Evolutionary conservation across 2,888 invertebrate species (phyloP).

Genomic region (Drosophila quinaria): DNA sequence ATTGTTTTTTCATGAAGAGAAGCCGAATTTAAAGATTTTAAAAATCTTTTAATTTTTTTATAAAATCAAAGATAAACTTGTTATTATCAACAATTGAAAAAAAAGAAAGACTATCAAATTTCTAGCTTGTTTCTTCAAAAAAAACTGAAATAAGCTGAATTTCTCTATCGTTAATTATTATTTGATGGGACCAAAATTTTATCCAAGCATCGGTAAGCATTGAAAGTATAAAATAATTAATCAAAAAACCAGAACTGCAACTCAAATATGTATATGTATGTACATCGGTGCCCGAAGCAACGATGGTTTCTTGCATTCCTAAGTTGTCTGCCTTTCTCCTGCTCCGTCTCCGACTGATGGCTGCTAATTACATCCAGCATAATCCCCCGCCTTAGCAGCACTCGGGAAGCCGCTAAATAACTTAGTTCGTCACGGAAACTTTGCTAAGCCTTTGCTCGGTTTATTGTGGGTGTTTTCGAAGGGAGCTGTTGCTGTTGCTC

Average conservation of each 20-base stretch:
- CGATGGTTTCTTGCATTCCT: background rate
- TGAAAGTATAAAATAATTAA: background rate
- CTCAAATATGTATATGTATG: background rate
- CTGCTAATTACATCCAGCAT: conserved; percentile 49
- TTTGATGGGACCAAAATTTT: background rate
- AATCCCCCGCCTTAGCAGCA: conserved; percentile 21
- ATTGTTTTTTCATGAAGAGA: too few species aligned
- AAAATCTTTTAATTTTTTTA: too few species aligned
- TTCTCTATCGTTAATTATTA: background rate
- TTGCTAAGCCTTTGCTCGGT: conserved; percentile 48
- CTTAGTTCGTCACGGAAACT: conserved; percentile 60
- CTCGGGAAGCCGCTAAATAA: conserved; percentile 42
- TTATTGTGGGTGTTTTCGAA: conserved; percentile 3
- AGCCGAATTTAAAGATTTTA: too few species aligned
- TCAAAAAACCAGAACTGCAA: background rate
- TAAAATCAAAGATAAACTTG: too few species aligned
- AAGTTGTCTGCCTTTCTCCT: background rate
- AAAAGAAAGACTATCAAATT: background rate
- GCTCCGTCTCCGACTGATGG: background rate
- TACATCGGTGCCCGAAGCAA: too few species aligned
- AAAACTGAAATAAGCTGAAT: background rate
- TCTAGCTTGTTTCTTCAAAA: background rate
- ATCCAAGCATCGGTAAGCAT: background rate
- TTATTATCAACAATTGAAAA: background rate
- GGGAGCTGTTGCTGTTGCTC: background rate